Evolutionary conservation across 2,797 vertebrate genomes (phyloP).

Genomic region (Craterocephalus amniculus): DNA sequence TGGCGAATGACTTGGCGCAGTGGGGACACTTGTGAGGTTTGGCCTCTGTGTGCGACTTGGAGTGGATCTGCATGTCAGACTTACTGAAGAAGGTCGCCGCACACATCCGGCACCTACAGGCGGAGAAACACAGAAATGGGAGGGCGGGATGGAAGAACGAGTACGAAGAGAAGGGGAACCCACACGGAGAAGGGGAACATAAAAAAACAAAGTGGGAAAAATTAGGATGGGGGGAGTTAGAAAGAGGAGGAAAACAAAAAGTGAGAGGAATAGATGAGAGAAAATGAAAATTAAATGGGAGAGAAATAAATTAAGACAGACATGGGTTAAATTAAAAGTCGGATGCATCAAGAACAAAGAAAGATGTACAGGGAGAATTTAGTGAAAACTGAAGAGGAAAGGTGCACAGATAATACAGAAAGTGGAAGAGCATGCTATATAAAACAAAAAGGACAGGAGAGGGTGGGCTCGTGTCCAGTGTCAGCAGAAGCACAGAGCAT

Average conservation of each 20-base stretch:
- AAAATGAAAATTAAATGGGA: constrained; percentile 50
- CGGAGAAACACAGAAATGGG: constrained; percentile 84
- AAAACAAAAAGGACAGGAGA: constrained; percentile 53
- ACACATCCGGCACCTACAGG: constrained; percentile 99
- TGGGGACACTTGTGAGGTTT: constrained; percentile 99
- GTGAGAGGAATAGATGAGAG: constrained; percentile 37
- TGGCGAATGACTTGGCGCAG: constrained; percentile 99
- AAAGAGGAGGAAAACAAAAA: constrained; percentile 25
- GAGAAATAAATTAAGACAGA: constrained; percentile 49
- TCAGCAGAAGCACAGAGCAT: constrained; percentile 47
- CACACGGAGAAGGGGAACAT: constrained; percentile 34
- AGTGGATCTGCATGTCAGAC: constrained; percentile 99
- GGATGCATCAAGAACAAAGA: constrained; percentile 38
- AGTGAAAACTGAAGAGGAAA: constrained; percentile 55
- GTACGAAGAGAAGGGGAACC: constrained; percentile 46
- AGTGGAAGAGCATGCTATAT: constrained; percentile 58
- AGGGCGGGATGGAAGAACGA: constrained; percentile 68
- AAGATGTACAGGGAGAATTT: constrained; percentile 48
- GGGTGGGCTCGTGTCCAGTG: constrained; percentile 53
- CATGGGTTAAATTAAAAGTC: constrained; percentile 48
- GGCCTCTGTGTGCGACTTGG: constrained; percentile 99
- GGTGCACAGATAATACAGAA: constrained; percentile 35
- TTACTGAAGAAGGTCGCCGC: constrained; percentile 99
- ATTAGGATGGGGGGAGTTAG: constrained; percentile 24
- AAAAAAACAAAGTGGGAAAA: constrained; percentile 25